Conservation (phyloP, 2,888 invertebrate genomes). For the Vanessa cardui region DNA sequence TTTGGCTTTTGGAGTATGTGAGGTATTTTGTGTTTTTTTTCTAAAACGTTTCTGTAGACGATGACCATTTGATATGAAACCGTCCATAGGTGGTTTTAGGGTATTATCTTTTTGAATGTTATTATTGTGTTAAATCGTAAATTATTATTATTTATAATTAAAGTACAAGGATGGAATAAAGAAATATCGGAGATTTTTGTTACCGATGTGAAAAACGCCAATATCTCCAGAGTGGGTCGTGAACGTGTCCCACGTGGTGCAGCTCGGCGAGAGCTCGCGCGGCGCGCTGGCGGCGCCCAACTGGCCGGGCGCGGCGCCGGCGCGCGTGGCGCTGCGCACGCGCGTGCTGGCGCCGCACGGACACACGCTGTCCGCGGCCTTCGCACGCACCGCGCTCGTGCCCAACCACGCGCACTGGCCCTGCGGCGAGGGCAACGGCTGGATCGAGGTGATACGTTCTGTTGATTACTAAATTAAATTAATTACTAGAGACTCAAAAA, state of each 20-base stretch:
- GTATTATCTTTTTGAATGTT: no score
- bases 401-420: conserved; percentile 48
- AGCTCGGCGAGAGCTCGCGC: conserved; percentile 49
- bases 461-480: neutral
- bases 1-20: no score
- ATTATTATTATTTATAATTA: no score
- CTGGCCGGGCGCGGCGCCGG: conserved; percentile 64
- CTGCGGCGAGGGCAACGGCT: conserved; percentile 73
- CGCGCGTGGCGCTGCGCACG: conserved; percentile 54
- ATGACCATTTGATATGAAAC: no score
- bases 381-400: conserved; percentile 54
- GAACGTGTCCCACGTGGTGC: conserved; percentile 64
- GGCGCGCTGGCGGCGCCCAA: conserved; percentile 63
- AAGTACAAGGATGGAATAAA: no score
- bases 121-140: no score
- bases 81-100: no score
- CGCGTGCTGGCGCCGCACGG: conserved; percentile 65
- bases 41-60: no score
- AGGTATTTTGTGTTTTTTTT: no score
- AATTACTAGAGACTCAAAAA: no score
- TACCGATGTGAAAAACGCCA: neutral
- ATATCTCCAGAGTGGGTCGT: conserved; percentile 59
- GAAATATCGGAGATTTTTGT: neutral
- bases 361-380: conserved; percentile 62
- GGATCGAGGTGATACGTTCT: conserved; percentile 73